phyloP scores from a whole-genome alignment of 2,888 invertebrate species.

The Drosophila subsilvestris region DNA sequence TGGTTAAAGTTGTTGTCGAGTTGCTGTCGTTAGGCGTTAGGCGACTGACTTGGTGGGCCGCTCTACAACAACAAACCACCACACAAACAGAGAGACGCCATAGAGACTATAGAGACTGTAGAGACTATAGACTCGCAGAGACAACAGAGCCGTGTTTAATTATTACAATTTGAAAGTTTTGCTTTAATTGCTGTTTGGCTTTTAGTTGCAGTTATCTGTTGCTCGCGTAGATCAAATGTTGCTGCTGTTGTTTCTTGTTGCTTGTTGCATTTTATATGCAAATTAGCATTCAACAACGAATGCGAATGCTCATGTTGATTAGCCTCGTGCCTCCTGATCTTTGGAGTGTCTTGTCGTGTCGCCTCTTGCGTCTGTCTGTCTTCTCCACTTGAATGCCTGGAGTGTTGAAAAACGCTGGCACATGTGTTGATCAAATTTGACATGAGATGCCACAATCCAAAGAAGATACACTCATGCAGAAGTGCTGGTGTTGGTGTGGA shows the following conservation, averaged over 20 bases:
- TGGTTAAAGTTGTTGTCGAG: constrained; percentile 28
- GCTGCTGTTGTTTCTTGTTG: constrained; percentile 17
- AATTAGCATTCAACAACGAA: constrained; percentile 52
- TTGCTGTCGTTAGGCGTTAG: constrained; percentile 16
- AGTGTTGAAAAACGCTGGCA: constrained; percentile 59
- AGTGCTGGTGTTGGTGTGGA: not conserved
- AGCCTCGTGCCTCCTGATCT: constrained; percentile 37
- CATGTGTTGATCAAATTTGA: constrained; percentile 51
- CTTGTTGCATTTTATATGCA: constrained; percentile 63
- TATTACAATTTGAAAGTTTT: constrained; percentile 60
- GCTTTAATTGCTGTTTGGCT: constrained; percentile 60
- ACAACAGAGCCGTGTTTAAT: constrained; percentile 24
- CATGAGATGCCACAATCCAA: constrained; percentile 34
- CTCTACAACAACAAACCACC: not conserved
- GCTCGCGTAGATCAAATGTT: constrained; percentile 11
- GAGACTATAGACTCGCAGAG: constrained; percentile 28
- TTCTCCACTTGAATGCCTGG: constrained; percentile 28
- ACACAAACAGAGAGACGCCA: not conserved
- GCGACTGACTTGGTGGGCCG: not conserved
- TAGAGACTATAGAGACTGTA: not conserved
- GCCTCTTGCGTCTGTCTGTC: not conserved
- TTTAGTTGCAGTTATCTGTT: constrained; percentile 49
- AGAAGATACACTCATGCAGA: not conserved
- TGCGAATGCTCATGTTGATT: constrained; percentile 49
- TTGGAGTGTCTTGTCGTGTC: constrained; percentile 1